Conservation (phyloP, 1,140 invertebrate species). For the Pinna nobilis region DNA sequence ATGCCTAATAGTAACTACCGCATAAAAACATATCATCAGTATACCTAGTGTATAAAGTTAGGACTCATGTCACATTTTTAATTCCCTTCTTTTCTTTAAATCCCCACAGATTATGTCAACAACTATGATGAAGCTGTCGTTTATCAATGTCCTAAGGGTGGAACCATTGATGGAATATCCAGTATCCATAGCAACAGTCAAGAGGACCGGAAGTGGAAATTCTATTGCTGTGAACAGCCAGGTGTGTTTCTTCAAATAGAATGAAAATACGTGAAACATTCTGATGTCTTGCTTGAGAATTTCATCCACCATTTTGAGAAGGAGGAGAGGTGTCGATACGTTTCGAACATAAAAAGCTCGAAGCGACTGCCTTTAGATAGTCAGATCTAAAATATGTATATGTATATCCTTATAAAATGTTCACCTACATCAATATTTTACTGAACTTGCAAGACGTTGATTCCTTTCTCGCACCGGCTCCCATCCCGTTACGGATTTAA, state of each 20-base stretch:
- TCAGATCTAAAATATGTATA: no score
- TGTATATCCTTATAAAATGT: no score
- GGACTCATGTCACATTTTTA: no score
- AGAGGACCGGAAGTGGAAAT: constrained; percentile 38
- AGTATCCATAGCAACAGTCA: constrained; percentile 31
- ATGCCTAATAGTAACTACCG: not conserved
- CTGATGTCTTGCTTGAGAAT: no score
- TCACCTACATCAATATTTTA: no score
- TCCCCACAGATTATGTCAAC: constrained; percentile 21
- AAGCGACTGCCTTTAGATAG: no score
- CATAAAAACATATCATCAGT: not conserved
- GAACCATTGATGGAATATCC: constrained; percentile 18
- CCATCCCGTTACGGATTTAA: no score
- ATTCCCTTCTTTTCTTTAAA: not conserved
- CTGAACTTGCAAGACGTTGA: no score
- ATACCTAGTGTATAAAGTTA: not conserved
- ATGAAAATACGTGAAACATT: not conserved
- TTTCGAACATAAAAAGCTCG: no score
- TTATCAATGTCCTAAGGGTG: constrained; percentile 28
- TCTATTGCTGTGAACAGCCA: constrained; percentile 36
- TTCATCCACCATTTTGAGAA: no score
- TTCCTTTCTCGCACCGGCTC: no score
- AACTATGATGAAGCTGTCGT: constrained; percentile 22
- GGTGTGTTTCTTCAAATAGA: not conserved
- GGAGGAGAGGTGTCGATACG: no score